Percentiles rank a stretch among this genome's conserved stretches.
These are phyloP conservation scores for Dinoponera quadriceps DNA, from an alignment of 1,140 invertebrate species.

Conservation along the genomic window DNA sequence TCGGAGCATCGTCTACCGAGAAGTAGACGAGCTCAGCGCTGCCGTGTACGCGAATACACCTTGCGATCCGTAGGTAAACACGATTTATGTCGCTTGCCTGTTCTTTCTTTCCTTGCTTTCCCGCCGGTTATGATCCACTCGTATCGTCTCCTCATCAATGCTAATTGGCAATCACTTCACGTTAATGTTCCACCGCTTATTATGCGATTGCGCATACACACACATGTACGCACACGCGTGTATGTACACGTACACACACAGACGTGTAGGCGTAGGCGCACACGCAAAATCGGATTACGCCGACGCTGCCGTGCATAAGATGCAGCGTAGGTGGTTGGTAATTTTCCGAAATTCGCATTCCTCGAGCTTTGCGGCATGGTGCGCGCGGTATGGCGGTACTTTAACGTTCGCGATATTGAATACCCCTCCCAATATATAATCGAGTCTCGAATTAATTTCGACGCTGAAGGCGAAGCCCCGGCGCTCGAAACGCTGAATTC, in stretches of 20 bases:
- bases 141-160: conserved; percentile 39
- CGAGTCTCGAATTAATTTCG: conserved; percentile 9
- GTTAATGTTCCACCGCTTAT: not conserved
- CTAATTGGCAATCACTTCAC: conserved; percentile 44
- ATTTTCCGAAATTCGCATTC: too few relatives aligned
- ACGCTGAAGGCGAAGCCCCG: not conserved
- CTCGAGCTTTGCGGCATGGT: too few relatives aligned
- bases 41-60: not conserved
- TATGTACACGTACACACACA: not conserved
- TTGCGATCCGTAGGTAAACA: too few relatives aligned
- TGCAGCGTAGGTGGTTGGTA: not conserved
- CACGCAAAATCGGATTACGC: conserved; percentile 33
- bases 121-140: not conserved
- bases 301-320: not conserved
- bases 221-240: not conserved
- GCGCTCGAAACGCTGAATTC: not conserved
- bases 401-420: not conserved
- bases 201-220: not conserved
- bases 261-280: not conserved
- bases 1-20: not conserved
- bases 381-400: too few relatives aligned
- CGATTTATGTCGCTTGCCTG: not conserved
- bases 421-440: not conserved
- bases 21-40: not conserved
- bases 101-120: not conserved